A percentile compares a stretch with the other conserved stretches of the same genome.
Conservation (phyloP, 2,797 vertebrate species). For the Odontamblyopus rebecca region DNA sequence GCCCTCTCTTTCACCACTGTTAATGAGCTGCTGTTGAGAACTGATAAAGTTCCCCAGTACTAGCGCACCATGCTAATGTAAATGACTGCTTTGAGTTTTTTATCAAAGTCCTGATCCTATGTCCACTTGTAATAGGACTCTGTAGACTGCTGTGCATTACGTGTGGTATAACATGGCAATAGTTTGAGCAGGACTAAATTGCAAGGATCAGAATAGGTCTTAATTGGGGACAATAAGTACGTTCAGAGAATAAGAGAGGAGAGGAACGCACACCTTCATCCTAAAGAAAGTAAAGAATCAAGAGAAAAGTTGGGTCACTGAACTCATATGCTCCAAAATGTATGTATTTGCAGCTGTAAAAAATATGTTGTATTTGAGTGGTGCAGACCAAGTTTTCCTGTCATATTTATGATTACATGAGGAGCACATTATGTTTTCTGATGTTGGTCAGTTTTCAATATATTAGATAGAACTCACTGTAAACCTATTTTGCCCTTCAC, state of each 20-base stretch:
- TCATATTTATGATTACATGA: not conserved
- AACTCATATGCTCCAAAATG: no score
- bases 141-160: not conserved
- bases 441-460: not conserved
- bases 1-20: conserved; percentile 23
- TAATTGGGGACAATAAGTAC: not conserved
- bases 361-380: no score
- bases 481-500: conserved; percentile 19
- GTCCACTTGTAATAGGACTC: not conserved
- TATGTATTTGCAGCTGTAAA: no score
- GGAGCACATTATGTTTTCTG: not conserved
- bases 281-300: no score
- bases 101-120: not conserved
- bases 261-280: no score
- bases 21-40: conserved; percentile 24
- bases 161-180: no score
- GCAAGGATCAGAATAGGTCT: not conserved
- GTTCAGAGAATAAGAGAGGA: no score
- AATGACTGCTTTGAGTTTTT: not conserved
- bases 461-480: not conserved
- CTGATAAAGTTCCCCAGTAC: conserved; percentile 38
- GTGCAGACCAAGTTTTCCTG: no score
- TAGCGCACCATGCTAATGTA: conserved; percentile 19
- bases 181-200: not conserved
- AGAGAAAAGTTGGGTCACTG: no score